Conservation (phyloP, 2,113 vertebrate species). For the Anas platyrhynchos region DNA sequence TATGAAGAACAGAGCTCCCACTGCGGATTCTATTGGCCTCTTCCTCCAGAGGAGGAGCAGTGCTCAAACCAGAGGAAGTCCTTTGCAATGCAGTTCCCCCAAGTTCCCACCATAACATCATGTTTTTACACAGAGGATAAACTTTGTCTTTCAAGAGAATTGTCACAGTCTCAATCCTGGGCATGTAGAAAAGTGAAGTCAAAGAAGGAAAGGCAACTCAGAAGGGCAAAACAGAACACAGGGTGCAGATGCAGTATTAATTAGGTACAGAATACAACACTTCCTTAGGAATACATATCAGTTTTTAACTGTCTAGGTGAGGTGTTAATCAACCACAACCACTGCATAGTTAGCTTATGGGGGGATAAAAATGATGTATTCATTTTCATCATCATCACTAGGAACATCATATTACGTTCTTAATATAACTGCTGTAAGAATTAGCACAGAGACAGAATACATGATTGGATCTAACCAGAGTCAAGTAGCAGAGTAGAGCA, state of each 20-base stretch:
- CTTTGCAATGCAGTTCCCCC: neutral
- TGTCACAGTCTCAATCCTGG: neutral
- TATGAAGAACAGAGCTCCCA: neutral
- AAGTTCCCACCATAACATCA: neutral
- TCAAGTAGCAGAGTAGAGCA: accelerated
- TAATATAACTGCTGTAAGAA: neutral
- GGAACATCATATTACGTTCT: neutral
- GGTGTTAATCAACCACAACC: neutral
- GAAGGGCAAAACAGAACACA: neutral
- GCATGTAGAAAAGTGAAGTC: neutral
- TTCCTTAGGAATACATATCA: neutral
- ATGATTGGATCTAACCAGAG: neutral
- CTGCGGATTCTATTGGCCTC: neutral
- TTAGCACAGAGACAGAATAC: neutral
- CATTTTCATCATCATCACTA: neutral
- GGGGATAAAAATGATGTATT: neutral
- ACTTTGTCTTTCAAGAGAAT: neutral
- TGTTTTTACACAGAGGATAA: neutral
- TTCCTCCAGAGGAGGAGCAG: neutral
- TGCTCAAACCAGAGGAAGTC: neutral
- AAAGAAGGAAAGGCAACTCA: neutral
- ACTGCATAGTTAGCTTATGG: too few species aligned
- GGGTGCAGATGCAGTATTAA: neutral
- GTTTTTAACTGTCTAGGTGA: neutral
- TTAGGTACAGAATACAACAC: neutral